Base-by-base conservation (phyloP, 2,888 invertebrate species). In the Trissoscelio sp. region DNA sequence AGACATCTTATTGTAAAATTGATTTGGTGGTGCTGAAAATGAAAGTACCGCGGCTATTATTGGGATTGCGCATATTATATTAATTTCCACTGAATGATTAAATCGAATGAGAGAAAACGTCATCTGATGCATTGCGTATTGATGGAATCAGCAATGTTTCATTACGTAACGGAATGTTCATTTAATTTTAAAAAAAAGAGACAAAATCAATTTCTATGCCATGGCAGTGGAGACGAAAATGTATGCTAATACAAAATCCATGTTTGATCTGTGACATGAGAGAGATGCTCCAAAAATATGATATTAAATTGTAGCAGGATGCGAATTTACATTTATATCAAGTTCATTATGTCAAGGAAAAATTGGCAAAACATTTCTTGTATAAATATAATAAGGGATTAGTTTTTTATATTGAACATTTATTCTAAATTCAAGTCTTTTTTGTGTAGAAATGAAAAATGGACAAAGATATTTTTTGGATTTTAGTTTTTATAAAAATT, bases 1-100 rank as follows among this genome's bases (percentile, higher is more conserved):
- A 18, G 34, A 55, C 18, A 11, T 37, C 16, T 37, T 20, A 18
- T n/a, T n/a, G n/a, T 11, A 34, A 57, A 57, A 57, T 57, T 57
- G 20, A 57, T 57, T 57, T 18, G 22, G 24, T 22, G 14, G 6
- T 9, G 34, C 34, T 34, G 34, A 42, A 60, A 60, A 12, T n/a
- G 58, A 57, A 57, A 57, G 57, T 57, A 16, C 18, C 37, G 18
- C 16, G 20, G n/a, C 20, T n/a, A 57, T 37, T 37, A 57, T 57
- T 14, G 20, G 31, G 7, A 20, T 12, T 37, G 20, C 37, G 9
- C 9, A 3, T 9, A 9, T 34, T 34, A 24, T 60, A 20, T 60
- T 42, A 60, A 42, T 24, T 42, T 24, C 11, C 39, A 42, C 6
- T 42, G 58, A 39, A 60, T 60, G 42, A 60, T 60, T 60, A 60